Evolutionary conservation across 2,113 vertebrate species (phyloP).

Genomic region (Mus pahari): DNA sequence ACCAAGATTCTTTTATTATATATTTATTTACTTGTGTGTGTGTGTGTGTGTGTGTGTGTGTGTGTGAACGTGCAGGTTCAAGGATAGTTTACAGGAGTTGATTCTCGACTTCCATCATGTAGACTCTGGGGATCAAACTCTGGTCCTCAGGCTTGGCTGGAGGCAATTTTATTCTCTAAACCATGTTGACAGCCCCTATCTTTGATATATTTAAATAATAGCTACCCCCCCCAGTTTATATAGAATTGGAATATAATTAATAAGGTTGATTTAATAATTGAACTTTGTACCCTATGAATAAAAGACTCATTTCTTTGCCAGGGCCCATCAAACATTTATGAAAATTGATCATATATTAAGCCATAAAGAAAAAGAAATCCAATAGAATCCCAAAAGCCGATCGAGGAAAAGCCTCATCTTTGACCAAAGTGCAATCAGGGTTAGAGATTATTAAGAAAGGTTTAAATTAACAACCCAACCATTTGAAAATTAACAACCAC

Average conservation of each 20-base stretch:
- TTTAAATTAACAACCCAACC: slow-evolving; percentile 68
- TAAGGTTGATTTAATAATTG: slow-evolving; percentile 66
- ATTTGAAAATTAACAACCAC: slow-evolving; percentile 66
- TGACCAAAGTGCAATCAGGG: slow-evolving; percentile 46
- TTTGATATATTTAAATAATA: neutral
- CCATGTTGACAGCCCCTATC: neutral
- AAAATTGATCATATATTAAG: slow-evolving; percentile 74
- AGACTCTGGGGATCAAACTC: neutral
- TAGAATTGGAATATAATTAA: slow-evolving; percentile 41
- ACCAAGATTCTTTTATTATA: neutral
- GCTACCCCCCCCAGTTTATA: neutral
- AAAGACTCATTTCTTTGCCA: slow-evolving; percentile 61
- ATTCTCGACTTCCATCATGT: neutral
- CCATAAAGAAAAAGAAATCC: slow-evolving; percentile 69
- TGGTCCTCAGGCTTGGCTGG: neutral
- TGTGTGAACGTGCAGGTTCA: too few relatives aligned
- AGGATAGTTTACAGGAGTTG: neutral
- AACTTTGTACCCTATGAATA: slow-evolving; percentile 63
- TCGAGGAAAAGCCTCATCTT: neutral
- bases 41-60: too few relatives aligned
- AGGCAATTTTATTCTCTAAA: neutral
- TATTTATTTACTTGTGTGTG: neutral
- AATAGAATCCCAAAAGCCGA: slow-evolving; percentile 57
- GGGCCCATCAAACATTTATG: slow-evolving; percentile 75
- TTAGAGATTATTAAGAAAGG: slow-evolving; percentile 63